Evolutionary conservation across 37 sponge, comb jelly and placozoan species (phyloP), one percentile per base, ranked within the genome.

Genomic region (Halichondria panicea): DNA sequence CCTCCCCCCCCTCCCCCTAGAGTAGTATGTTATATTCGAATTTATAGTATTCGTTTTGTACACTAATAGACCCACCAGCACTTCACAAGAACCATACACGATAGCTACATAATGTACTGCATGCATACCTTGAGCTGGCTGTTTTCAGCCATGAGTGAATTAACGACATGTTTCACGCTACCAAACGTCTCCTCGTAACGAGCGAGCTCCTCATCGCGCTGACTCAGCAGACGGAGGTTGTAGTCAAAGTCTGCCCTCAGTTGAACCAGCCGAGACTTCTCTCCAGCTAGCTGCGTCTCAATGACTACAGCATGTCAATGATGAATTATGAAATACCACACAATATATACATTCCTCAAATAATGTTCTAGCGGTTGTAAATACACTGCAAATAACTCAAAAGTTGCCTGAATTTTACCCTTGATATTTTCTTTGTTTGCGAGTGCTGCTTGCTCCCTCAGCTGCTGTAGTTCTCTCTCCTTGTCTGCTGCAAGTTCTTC

Each of bases 81-180:
- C n/a, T n/a, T n/a, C n/a, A n/a, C n/a, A n/a, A n/a, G n/a, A n/a
- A n/a, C n/a, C n/a, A n/a, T n/a, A n/a, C n/a, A n/a, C n/a, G n/a
- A n/a, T n/a, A n/a, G n/a, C n/a, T n/a, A n/a, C 37, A 36, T 27
- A 12, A 31, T 35, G n/a, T n/a, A n/a, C n/a, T n/a, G n/a, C n/a
- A n/a, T n/a, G 27, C 77, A 22, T 19, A 86, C 74, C 71, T 74
- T 77, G 31, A 86, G 74, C 55, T 86, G 75, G 24, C 86, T 86
- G 64, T 66, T 72, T 69, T 86, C 86, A n/a, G 80, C 79, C 24
- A 72, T 25, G 7, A 72, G 79, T 8, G 21, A 18, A 66, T 67
- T 40, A 59, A 86, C 45, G 12, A 72, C 74, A 21, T 44, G 36
- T 55, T 72, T 71, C 9, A 86, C 40, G 45, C 79, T 74, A 19